Conservation (phyloP, 35 echinoderm and acorn worm genomes). For the Stichopus chloronotus region DNA sequence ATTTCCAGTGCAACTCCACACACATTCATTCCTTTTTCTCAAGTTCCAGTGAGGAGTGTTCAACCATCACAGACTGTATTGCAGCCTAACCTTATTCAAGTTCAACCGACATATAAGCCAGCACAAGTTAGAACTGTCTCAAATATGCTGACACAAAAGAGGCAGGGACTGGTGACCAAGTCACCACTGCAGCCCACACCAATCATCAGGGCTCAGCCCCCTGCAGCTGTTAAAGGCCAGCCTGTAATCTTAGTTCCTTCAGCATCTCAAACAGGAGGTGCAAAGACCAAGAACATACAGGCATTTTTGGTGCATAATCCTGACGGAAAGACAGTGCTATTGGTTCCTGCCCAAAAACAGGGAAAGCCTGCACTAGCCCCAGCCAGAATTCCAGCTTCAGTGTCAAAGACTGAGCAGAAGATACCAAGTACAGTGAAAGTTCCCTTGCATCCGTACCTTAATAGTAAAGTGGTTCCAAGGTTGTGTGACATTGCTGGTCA, state of each 20-base stretch:
- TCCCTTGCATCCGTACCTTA: not conserved
- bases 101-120: not conserved
- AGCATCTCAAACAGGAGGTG: not conserved
- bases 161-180: not conserved
- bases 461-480: not conserved
- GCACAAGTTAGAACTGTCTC: not conserved
- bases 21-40: not conserved
- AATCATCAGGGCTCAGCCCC: not conserved
- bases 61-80: not conserved
- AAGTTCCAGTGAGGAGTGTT: not conserved
- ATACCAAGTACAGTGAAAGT: not conserved
- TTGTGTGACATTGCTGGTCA: slow-evolving; percentile 38
- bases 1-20: not conserved
- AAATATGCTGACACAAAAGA: not conserved
- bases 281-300: slow-evolving; percentile 21
- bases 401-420: not conserved
- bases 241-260: not conserved
- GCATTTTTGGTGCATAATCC: slow-evolving; percentile 30
- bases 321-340: slow-evolving; percentile 1
- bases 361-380: not conserved
- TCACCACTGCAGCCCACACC: not conserved
- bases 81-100: not conserved
- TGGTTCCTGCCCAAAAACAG: slow-evolving; percentile 1
- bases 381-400: not conserved
- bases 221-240: not conserved